These are phyloP conservation scores for Trichopoda pennipes DNA, from an alignment of 2,888 invertebrate genomes.

Conservation along the genomic window DNA sequence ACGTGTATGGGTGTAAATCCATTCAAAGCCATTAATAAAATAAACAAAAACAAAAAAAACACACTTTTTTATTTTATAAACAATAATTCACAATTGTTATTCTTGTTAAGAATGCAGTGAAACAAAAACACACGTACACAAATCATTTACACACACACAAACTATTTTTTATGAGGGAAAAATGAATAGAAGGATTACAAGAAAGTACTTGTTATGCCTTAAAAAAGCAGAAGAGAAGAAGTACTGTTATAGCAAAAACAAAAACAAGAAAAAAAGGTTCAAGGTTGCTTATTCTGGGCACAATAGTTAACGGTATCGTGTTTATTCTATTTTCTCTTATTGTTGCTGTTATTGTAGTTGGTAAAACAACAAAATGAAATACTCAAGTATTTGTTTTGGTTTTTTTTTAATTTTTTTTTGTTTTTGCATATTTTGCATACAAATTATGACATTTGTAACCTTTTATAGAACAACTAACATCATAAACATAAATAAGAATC, in stretches of 20 bases:
- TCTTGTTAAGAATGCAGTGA: neutral
- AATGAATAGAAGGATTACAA: neutral
- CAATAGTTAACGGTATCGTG: slow-evolving; percentile 32
- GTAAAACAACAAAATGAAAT: slow-evolving; percentile 8
- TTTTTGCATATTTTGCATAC: slow-evolving; percentile 57
- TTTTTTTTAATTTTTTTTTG: neutral
- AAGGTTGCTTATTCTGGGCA: slow-evolving; percentile 44
- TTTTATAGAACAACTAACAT: slow-evolving; percentile 25
- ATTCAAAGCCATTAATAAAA: slow-evolving; percentile 20
- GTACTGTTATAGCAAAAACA: slow-evolving; percentile 7
- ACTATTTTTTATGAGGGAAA: neutral
- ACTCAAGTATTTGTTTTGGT: slow-evolving; percentile 11
- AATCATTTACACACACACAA: slow-evolving; percentile 29
- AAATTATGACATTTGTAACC: slow-evolving; percentile 59
- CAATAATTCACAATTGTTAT: slow-evolving; percentile 11
- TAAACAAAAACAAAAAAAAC: slow-evolving; percentile 17
- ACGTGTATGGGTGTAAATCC: neutral
- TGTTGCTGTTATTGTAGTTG: neutral
- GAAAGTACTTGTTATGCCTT: slow-evolving; percentile 2
- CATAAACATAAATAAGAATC: too few relatives aligned
- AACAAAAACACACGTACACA: neutral
- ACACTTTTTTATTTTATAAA: neutral
- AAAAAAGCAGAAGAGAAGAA: slow-evolving; percentile 3
- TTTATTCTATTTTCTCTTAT: slow-evolving; percentile 12
- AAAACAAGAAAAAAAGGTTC: slow-evolving; percentile 41